phyloP scores from a whole-genome alignment of 2,888 invertebrate species.

The Perizoma flavofasciatum region DNA sequence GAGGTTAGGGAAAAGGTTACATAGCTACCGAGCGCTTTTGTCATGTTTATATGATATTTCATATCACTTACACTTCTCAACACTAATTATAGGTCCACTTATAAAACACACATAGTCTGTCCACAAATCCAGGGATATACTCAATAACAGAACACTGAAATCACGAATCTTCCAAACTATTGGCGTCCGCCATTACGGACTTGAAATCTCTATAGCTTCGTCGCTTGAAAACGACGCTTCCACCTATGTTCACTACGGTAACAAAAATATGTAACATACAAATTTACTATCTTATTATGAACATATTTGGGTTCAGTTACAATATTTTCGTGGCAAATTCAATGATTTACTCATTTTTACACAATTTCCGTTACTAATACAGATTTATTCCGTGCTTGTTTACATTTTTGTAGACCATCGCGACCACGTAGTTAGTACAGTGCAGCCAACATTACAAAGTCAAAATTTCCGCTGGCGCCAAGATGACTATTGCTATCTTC shows the following conservation, averaged over 20 bases:
- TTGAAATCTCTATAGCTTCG: slow-evolving; percentile 64
- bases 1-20: slow-evolving; percentile 90
- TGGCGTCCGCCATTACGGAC: slow-evolving; percentile 84
- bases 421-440: slow-evolving; percentile 81
- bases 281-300: slow-evolving; percentile 18
- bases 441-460: slow-evolving; percentile 60
- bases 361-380: slow-evolving; percentile 16
- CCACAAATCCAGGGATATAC: slow-evolving; percentile 61
- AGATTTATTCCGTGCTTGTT: slow-evolving; percentile 64
- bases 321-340: slow-evolving; percentile 11
- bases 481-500: slow-evolving; percentile 59
- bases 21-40: slow-evolving; percentile 85
- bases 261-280: slow-evolving; percentile 63
- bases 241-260: slow-evolving; percentile 80
- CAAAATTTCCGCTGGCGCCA: slow-evolving; percentile 77
- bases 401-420: slow-evolving; percentile 76
- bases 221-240: slow-evolving; percentile 78
- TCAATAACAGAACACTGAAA: slow-evolving; percentile 80
- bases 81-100: slow-evolving; percentile 69
- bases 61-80: slow-evolving; percentile 76
- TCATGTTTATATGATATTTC: slow-evolving; percentile 79
- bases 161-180: slow-evolving; percentile 83
- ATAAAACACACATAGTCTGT: slow-evolving; percentile 69
- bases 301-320: slow-evolving; percentile 1
- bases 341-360: slow-evolving; percentile 28